Conservation (phyloP, 2,113 vertebrate genomes). For the Mus spicilegus region DNA sequence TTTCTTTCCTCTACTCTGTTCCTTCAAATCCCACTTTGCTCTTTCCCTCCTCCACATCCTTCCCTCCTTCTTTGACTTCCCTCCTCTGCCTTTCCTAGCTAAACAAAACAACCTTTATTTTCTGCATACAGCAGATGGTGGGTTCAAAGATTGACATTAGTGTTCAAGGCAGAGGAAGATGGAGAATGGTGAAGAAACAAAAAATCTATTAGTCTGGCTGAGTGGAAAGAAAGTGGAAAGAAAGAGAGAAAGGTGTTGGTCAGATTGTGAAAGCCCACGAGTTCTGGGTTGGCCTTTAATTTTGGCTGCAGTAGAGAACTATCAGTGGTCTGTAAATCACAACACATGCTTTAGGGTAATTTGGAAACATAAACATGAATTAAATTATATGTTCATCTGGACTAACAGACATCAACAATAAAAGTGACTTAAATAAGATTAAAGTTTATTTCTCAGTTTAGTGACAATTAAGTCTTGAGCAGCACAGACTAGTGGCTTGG, state of each 20-base stretch:
- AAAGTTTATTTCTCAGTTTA: conserved; percentile 51
- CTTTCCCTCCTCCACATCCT: no score
- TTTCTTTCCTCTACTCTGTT: neutral
- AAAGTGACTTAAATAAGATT: conserved; percentile 32
- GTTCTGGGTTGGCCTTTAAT: neutral
- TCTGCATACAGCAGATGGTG: neutral
- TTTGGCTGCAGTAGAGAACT: neutral
- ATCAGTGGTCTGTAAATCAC: neutral
- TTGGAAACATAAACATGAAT: neutral
- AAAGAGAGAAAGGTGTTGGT: neutral
- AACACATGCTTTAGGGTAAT: neutral
- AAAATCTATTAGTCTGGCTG: neutral
- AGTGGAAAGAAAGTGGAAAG: conserved; percentile 22
- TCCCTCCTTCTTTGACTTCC: neutral
- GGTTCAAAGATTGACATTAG: conserved; percentile 42
- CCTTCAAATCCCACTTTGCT: neutral
- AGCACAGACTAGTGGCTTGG: neutral
- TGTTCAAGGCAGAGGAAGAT: neutral
- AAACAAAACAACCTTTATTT: conserved; percentile 40
- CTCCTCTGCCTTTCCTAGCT: conserved; percentile 26
- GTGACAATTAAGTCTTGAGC: neutral
- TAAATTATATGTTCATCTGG: neutral
- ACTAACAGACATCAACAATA: neutral
- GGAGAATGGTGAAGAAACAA: neutral
- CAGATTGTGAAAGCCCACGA: neutral